These are phyloP conservation scores for Papilio aristodemus DNA, from an alignment of 1,140 invertebrate species.

Conservation along the genomic window DNA sequence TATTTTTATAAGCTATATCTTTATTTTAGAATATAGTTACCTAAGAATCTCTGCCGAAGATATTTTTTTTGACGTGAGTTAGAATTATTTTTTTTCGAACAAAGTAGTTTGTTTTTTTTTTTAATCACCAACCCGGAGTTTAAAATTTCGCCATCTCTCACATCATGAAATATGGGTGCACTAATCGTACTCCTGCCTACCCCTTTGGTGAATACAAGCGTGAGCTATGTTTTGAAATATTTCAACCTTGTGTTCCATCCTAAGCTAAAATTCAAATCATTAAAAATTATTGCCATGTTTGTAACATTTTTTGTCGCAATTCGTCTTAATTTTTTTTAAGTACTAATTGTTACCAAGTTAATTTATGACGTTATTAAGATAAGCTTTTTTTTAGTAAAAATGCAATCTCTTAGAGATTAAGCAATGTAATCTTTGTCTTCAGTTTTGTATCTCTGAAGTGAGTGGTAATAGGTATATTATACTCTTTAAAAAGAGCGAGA, in stretches of 20 bases:
- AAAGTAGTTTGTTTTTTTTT: too few species aligned
- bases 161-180: too few species aligned
- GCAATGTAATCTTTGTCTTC: neutral
- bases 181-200: too few species aligned
- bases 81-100: too few species aligned
- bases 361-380: neutral
- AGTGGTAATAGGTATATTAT: too few species aligned
- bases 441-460: neutral
- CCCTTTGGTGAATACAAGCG: too few species aligned
- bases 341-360: conserved; percentile 3
- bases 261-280: neutral
- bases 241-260: neutral
- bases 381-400: conserved; percentile 2
- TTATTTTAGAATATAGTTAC: neutral
- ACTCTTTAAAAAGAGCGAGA: too few species aligned
- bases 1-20: too few species aligned
- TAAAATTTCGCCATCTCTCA: too few species aligned
- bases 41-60: conserved; percentile 18
- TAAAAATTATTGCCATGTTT: neutral
- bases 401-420: neutral
- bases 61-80: conserved; percentile 10
- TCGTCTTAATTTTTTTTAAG: neutral
- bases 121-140: too few species aligned
- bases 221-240: neutral
- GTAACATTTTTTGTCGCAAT: neutral